Percentiles rank a stretch among this genome's conserved stretches.
Evolutionary conservation across 2,113 vertebrate species (phyloP).

Genomic region (Siphamia tubifer): DNA sequence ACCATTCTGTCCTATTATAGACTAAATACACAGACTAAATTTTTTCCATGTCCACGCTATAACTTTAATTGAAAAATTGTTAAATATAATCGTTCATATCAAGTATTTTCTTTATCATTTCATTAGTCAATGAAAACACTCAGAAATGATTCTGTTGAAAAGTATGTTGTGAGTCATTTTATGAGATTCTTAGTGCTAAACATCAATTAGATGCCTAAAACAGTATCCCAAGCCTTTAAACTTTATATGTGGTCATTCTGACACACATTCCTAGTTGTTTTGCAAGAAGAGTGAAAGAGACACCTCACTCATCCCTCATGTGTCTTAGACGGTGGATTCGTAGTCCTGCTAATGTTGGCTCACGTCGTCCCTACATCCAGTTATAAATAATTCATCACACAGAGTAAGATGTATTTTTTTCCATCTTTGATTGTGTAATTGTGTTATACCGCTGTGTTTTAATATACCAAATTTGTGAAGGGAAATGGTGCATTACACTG

Average conservation of each 20-base stretch:
- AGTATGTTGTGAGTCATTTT: slow-evolving; percentile 1
- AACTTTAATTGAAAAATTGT: too few species aligned
- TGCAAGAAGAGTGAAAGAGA: slow-evolving; percentile 32
- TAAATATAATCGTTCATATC: neutral
- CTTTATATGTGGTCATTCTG: slow-evolving; percentile 44
- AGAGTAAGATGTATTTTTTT: slow-evolving; percentile 2
- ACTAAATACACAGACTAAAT: neutral
- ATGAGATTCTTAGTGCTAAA: neutral
- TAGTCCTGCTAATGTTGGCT: slow-evolving; percentile 41
- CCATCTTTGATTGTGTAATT: neutral
- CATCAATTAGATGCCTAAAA: slow-evolving; percentile 10
- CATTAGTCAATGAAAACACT: neutral
- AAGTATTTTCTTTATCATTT: neutral
- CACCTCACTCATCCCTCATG: slow-evolving; percentile 52
- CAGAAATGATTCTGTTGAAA: neutral
- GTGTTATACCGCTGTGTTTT: slow-evolving; percentile 14
- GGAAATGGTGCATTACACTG: slow-evolving; percentile 31
- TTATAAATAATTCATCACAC: slow-evolving; percentile 8
- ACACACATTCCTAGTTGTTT: slow-evolving; percentile 57
- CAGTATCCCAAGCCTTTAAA: slow-evolving; percentile 27
- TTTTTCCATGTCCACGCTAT: neutral
- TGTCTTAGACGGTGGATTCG: slow-evolving; percentile 52
- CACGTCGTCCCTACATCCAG: slow-evolving; percentile 55
- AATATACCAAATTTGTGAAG: too few species aligned
- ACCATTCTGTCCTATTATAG: neutral